These are phyloP conservation scores for Clunio marinus DNA, from an alignment of 2,888 invertebrate genomes.

Conservation along the genomic window DNA sequence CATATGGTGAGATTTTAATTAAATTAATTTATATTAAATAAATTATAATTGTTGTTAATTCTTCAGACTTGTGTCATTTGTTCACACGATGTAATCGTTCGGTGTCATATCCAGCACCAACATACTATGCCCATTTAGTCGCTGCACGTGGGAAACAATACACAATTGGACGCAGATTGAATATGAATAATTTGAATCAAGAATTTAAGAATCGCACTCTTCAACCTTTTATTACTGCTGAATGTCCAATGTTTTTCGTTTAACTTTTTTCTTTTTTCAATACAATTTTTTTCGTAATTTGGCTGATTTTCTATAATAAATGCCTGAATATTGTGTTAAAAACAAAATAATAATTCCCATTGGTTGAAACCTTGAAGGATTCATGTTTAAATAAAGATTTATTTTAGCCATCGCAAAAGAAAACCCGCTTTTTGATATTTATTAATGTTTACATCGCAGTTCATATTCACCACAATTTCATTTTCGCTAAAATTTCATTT, in stretches of 20 bases:
- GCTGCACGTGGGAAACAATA: constrained; percentile 63
- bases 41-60: background rate
- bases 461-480: too few relatives aligned
- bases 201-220: constrained; percentile 40
- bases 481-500: too few relatives aligned
- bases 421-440: too few relatives aligned
- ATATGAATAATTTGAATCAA: constrained; percentile 39
- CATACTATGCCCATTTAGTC: constrained; percentile 81
- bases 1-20: constrained; percentile 57
- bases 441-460: too few relatives aligned
- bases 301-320: too few relatives aligned
- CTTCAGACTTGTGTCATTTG: constrained; percentile 67
- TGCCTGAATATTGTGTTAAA: too few relatives aligned
- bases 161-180: constrained; percentile 45
- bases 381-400: too few relatives aligned
- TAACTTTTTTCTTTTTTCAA: constrained; percentile 35
- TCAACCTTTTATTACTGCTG: constrained; percentile 35
- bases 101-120: constrained; percentile 82
- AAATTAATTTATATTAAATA: too few relatives aligned
- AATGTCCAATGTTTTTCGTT: constrained; percentile 43
- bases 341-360: too few relatives aligned
- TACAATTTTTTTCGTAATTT: background rate
- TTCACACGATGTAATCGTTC: constrained; percentile 78
- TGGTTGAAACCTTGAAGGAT: too few relatives aligned
- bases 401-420: too few relatives aligned